Percentiles rank a stretch among this genome's conserved stretches.
Evolutionary conservation across 2,797 vertebrate species (phyloP).

Genomic region (Eulemur albifrons): DNA sequence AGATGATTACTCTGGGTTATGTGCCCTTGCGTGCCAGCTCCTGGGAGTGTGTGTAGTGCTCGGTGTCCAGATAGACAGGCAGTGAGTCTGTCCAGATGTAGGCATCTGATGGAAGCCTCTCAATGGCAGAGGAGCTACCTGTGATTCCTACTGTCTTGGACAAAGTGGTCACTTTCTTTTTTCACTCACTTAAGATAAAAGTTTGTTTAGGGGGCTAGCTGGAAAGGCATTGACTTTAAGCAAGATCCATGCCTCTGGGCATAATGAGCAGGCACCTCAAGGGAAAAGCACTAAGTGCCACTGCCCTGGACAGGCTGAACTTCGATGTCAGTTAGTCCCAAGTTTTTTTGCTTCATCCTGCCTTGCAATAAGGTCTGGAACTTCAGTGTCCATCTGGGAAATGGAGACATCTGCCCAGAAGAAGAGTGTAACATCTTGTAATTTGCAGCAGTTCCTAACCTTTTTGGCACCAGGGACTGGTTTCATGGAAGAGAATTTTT

Average conservation of each 20-base stretch:
- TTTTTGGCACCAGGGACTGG: too few species aligned
- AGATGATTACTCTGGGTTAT: background rate
- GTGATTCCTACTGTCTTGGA: background rate
- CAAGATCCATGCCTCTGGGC: background rate
- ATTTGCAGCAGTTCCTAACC: background rate
- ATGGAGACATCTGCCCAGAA: background rate
- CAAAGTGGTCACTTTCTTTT: background rate
- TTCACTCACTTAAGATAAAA: background rate
- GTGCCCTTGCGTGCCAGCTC: background rate
- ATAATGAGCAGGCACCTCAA: background rate
- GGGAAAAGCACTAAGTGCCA: background rate
- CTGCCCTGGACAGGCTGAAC: background rate
- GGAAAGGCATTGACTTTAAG: background rate
- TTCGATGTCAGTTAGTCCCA: background rate
- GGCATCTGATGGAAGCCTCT: background rate
- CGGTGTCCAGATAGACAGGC: background rate
- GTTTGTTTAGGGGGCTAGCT: background rate
- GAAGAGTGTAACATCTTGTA: background rate
- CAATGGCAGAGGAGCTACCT: background rate
- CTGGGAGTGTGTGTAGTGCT: background rate
- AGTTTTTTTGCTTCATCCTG: background rate
- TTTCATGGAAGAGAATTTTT: too few species aligned
- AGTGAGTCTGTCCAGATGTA: background rate
- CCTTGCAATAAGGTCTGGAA: background rate
- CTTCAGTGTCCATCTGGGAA: background rate